Conservation (phyloP, 2,113 vertebrate species). For the Osmerus mordax region DNA sequence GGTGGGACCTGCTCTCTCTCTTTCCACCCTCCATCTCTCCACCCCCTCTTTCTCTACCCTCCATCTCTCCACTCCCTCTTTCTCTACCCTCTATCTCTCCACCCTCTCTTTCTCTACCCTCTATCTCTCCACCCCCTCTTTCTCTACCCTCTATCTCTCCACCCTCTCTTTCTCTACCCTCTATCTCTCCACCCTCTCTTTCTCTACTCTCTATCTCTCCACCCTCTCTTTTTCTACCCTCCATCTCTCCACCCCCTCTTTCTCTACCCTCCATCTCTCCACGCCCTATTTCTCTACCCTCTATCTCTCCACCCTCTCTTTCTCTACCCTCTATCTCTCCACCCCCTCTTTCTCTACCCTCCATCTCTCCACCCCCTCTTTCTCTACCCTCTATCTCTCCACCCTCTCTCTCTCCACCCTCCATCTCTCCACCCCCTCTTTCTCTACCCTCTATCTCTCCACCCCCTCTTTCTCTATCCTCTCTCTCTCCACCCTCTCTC, state of each 20-base stretch:
- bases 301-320: not conserved
- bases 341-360: too few relatives aligned
- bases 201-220: not conserved
- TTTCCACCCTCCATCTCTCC: not conserved
- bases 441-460: not conserved
- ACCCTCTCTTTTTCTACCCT: not conserved
- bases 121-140: not conserved
- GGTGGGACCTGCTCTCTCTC: not conserved
- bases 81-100: not conserved
- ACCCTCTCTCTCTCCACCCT: not conserved
- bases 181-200: not conserved
- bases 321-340: not conserved
- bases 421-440: not conserved
- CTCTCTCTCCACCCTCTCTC: not conserved
- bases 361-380: too few relatives aligned
- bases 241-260: not conserved
- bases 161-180: not conserved
- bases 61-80: not conserved
- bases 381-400: too few relatives aligned
- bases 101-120: not conserved
- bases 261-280: too few relatives aligned
- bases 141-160: not conserved
- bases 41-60: not conserved
- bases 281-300: too few relatives aligned
- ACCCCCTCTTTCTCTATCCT: not conserved